Evolutionary conservation across 2,888 invertebrate species (phyloP), one percentile per base, ranked within the genome.

Genomic region (Sicus ferrugineus): DNA sequence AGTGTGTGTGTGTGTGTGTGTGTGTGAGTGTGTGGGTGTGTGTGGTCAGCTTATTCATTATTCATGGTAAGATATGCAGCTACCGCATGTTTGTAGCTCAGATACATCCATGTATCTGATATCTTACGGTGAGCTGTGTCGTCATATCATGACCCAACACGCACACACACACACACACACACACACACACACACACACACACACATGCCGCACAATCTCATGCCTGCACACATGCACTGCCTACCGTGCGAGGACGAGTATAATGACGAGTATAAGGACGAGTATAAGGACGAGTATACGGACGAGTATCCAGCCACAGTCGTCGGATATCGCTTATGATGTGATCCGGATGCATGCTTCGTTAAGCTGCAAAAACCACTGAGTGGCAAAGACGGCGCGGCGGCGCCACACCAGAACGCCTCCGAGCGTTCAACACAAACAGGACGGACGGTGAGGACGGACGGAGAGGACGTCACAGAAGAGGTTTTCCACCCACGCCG

Each of bases 41-140:
- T 11, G 50, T 48, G 34, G 56, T 52, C 52, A 66, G 23, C 56
- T 54, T 54, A 54, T 66, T 66, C 38, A 66, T 54, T 66, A 56
- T 66, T 54, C 65, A 66, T 66, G 54, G 56, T 56, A 66, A 63
- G 48, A 48, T 61, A 23, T 26, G 63, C 63, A 46, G 19, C 19
- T n/a, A 30, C 63, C 19, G 16, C 63, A 28, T 63, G 21, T 11
- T 48, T 52, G 56, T 73, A 30, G 31, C 63, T 61, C 11, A 56
- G 14, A 16, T 70, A 73, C 74, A 71, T 68, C 71, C 73, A 61
- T 38, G 23, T n/a, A 38, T 61, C 61, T 61, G 38, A 23, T 61
- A 61, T 61, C 61, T 26, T 26, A 28, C 30, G n/a, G 28, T 3
- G 26, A 19, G 34, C 14, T 34, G 23, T 19, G 21, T 52, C 21